Evolutionary conservation across 2,888 invertebrate species (phyloP).

Genomic region (Heliconius charithonia): DNA sequence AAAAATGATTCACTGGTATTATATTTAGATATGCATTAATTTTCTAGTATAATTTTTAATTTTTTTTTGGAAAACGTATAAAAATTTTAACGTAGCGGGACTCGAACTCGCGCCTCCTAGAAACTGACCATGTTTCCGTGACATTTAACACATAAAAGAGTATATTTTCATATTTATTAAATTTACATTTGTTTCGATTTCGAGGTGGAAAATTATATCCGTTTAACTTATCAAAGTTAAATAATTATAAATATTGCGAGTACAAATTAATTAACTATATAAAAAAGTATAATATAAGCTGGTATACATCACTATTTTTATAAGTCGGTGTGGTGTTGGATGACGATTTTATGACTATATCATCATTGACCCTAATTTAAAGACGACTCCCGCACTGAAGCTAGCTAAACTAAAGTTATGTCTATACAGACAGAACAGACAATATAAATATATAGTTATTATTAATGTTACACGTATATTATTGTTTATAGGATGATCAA

Average conservation of each 20-base stretch:
- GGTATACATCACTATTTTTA: slow-evolving; percentile 16
- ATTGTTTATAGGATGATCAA: neutral
- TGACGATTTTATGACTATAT: slow-evolving; percentile 67
- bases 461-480: neutral
- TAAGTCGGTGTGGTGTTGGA: slow-evolving; percentile 53
- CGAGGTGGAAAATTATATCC: too few species aligned
- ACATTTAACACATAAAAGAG: too few species aligned
- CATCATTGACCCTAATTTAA: slow-evolving; percentile 78
- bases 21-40: neutral
- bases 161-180: too few species aligned
- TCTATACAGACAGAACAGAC: neutral
- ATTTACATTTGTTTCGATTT: too few species aligned
- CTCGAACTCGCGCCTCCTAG: too few species aligned
- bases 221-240: neutral
- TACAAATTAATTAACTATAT: neutral
- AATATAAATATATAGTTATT: neutral
- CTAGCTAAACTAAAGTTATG: slow-evolving; percentile 33
- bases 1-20: neutral
- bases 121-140: too few species aligned
- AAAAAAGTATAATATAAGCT: neutral
- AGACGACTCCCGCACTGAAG: slow-evolving; percentile 41
- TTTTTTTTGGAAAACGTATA: too few species aligned
- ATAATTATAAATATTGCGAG: neutral
- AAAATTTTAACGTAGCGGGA: too few species aligned
- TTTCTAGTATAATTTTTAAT: neutral